A percentile compares a stretch with the other conserved stretches of the same genome.
Evolutionary conservation across 2,888 invertebrate genomes (phyloP).

Genomic region (Aphrophora alni): DNA sequence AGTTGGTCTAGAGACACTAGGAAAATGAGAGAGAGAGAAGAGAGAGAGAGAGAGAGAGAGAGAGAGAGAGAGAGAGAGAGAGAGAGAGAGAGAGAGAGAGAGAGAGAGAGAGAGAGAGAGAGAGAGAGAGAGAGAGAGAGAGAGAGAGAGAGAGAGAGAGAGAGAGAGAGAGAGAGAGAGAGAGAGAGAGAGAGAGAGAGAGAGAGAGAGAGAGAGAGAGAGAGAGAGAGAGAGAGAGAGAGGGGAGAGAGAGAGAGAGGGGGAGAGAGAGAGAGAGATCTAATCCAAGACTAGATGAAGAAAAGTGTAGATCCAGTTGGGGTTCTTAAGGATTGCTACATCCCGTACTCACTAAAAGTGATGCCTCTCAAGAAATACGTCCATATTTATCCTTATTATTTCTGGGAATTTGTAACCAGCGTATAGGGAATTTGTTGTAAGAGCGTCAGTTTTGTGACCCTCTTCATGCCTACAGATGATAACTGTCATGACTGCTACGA

Average conservation of each 20-base stretch:
- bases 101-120: constrained; percentile 18
- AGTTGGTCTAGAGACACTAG: not conserved
- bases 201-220: constrained; percentile 17
- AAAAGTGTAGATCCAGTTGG: no score
- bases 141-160: constrained; percentile 17
- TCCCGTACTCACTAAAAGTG: no score
- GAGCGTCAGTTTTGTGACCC: no score
- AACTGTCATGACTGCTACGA: no score
- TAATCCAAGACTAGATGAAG: no score
- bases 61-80: constrained; percentile 15
- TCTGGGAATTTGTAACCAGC: no score
- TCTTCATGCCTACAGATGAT: no score
- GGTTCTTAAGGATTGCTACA: no score
- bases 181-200: constrained; percentile 17
- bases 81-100: constrained; percentile 15
- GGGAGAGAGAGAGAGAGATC: no score
- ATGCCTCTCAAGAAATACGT: no score
- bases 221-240: constrained; percentile 18
- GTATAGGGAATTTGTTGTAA: no score
- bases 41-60: constrained; percentile 16
- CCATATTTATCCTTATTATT: no score
- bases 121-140: constrained; percentile 17
- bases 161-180: constrained; percentile 15
- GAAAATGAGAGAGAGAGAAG: constrained; percentile 2
- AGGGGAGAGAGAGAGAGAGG: not conserved